Percentiles rank a stretch among this genome's conserved stretches.
Conservation (phyloP, 2,797 vertebrate species). For the Leuciscus waleckii region DNA sequence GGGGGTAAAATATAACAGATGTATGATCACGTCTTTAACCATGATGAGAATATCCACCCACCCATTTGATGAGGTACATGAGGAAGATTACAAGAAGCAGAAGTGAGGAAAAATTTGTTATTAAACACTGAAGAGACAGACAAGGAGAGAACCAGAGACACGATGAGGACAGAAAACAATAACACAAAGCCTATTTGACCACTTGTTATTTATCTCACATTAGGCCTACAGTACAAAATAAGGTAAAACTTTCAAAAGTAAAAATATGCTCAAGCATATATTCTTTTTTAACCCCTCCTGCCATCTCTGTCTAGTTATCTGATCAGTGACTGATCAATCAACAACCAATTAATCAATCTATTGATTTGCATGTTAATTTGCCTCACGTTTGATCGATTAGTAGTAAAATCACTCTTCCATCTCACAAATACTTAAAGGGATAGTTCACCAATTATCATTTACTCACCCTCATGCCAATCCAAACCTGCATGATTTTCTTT, state of each 20-base stretch:
- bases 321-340: neutral
- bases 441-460: neutral
- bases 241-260: neutral
- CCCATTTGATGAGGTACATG: conserved; percentile 11
- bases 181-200: neutral
- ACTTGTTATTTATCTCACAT: neutral
- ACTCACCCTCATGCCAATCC: neutral
- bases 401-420: neutral
- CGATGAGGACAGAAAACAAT: neutral
- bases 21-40: conserved; percentile 14
- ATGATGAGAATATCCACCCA: conserved; percentile 14
- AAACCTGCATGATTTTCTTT: neutral
- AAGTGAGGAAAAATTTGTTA: neutral
- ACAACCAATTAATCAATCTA: neutral
- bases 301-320: neutral
- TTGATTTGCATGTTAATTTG: neutral
- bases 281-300: neutral
- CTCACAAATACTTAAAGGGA: neutral
- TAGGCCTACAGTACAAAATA: neutral
- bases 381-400: neutral
- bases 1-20: conserved; percentile 30
- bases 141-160: neutral
- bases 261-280: neutral
- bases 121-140: conserved; percentile 1
- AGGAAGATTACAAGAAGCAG: conserved; percentile 28